Conservation (phyloP, 2,113 vertebrate species). For the Dicrurus megarhynchus region DNA sequence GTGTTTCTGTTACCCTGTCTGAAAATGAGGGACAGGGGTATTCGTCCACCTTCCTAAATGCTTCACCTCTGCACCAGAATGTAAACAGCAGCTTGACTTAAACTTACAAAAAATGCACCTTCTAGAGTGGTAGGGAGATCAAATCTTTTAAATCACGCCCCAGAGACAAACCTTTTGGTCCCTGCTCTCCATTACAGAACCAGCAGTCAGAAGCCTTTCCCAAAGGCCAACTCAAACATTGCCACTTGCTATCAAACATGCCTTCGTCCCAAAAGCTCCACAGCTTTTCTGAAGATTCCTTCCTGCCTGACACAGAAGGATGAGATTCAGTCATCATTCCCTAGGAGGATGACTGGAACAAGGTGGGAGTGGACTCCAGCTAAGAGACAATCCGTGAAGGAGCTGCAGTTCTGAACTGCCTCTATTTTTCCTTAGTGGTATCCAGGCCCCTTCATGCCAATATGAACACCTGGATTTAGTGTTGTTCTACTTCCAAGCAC, state of each 20-base stretch:
- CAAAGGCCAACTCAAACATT: not conserved
- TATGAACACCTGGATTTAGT: accelerated
- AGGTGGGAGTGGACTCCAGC: not conserved
- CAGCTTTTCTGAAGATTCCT: not conserved
- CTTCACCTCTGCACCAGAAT: not conserved
- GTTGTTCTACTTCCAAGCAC: not conserved
- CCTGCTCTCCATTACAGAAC: not conserved
- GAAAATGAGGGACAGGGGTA: not conserved
- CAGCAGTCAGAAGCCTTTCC: not conserved
- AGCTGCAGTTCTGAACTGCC: not conserved
- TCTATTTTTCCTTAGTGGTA: not conserved
- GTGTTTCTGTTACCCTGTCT: not conserved
- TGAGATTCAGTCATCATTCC: accelerated
- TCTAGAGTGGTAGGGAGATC: not conserved
- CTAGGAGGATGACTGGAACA: not conserved
- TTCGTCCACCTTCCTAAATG: not conserved
- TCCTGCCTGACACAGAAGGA: not conserved
- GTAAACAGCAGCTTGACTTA: not conserved
- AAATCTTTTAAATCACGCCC: accelerated
- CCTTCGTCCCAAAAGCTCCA: not conserved
- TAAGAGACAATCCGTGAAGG: not conserved
- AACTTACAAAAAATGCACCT: not conserved
- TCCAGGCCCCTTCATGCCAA: not conserved
- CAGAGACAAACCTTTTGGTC: not conserved
- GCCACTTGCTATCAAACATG: not conserved